Conservation (phyloP, 2,888 invertebrate genomes). For the Meteorus cinctellus region DNA sequence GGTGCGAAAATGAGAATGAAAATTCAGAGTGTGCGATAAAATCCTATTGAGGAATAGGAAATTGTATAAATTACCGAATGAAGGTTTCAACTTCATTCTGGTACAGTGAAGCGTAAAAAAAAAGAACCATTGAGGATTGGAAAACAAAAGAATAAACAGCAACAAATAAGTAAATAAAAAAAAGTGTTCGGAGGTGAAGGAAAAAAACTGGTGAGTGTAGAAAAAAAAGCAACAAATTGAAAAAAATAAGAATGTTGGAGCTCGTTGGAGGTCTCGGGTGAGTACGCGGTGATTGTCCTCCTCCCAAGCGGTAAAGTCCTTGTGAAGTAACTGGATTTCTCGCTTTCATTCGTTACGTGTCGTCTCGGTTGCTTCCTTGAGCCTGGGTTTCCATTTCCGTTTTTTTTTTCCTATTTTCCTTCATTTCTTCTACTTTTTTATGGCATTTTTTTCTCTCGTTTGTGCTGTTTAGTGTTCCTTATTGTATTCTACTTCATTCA, state of each 20-base stretch:
- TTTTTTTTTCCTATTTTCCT: not conserved
- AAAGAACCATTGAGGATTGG: not conserved
- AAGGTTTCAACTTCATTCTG: constrained; percentile 15
- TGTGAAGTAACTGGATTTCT: constrained; percentile 42
- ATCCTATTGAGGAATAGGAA: not conserved
- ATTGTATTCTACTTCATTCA: not conserved
- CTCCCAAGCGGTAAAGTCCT: constrained; percentile 40
- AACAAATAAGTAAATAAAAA: constrained; percentile 25
- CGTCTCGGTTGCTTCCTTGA: constrained; percentile 22
- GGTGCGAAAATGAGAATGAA: not conserved
- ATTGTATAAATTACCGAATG: constrained; percentile 7
- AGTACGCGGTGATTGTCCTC: constrained; percentile 42
- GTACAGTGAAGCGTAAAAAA: not conserved
- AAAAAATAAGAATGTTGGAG: constrained; percentile 27
- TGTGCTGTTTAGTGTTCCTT: not conserved
- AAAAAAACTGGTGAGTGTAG: too few relatives aligned
- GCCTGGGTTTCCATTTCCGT: constrained; percentile 21
- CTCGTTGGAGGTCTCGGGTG: constrained; percentile 34
- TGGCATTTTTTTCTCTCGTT: not conserved
- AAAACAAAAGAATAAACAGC: constrained; percentile 7
- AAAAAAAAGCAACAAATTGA: not conserved
- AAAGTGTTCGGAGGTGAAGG: too few relatives aligned
- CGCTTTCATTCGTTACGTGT: constrained; percentile 42
- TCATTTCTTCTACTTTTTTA: constrained; percentile 6
- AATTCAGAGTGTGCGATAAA: not conserved